These are phyloP conservation scores for Tetropium fuscum DNA, from an alignment of 2,888 invertebrate species.

Conservation along the genomic window DNA sequence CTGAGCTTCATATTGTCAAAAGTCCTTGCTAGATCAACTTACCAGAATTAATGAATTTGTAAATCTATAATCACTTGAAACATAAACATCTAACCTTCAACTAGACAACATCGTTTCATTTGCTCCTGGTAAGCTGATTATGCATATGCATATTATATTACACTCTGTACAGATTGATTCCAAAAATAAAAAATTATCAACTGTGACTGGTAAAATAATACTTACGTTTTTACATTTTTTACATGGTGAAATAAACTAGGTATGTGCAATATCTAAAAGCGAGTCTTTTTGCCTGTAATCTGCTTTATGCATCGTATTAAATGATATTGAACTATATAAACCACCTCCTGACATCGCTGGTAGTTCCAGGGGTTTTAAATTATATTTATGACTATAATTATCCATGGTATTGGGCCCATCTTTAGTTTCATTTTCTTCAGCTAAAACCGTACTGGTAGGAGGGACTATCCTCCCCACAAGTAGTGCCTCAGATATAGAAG, in stretches of 20 bases:
- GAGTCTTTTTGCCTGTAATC: constrained; percentile 63
- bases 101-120: constrained; percentile 18
- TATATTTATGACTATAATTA: constrained; percentile 52
- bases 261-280: constrained; percentile 61
- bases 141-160: constrained; percentile 15
- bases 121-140: constrained; percentile 25
- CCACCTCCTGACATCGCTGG: constrained; percentile 70
- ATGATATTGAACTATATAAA: constrained; percentile 69
- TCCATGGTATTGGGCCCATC: constrained; percentile 30
- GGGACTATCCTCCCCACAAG: constrained; percentile 54
- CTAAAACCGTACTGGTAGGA: constrained; percentile 47
- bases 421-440: constrained; percentile 45
- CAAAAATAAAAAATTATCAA: constrained; percentile 16
- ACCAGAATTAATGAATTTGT: constrained; percentile 24
- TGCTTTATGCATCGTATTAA: constrained; percentile 71
- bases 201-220: constrained; percentile 41
- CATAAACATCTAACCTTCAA: constrained; percentile 11
- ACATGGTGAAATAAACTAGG: constrained; percentile 56
- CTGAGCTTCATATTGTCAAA: constrained; percentile 43
- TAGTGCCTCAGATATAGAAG: too few species aligned
- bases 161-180: constrained; percentile 23
- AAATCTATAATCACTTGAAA: constrained; percentile 23
- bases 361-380: constrained; percentile 68
- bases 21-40: constrained; percentile 36
- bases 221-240: constrained; percentile 36